These are phyloP conservation scores for Drosophila merina DNA, from an alignment of 2,888 invertebrate genomes.

Conservation along the genomic window DNA sequence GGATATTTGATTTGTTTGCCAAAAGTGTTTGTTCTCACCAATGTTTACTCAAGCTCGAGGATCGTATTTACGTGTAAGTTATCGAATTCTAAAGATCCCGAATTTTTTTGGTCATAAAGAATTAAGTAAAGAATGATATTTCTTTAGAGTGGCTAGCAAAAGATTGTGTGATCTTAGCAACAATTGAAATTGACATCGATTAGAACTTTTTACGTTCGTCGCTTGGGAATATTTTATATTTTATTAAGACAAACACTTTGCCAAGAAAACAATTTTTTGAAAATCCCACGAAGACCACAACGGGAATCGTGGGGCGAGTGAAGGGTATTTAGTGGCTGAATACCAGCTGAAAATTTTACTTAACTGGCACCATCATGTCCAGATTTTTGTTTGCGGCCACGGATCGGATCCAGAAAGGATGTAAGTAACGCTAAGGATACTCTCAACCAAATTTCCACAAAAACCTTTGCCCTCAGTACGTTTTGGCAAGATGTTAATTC, in stretches of 20 bases:
- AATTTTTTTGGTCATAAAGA: too few relatives aligned
- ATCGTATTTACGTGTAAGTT: not conserved
- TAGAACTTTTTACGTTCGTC: slow-evolving; percentile 18
- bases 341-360: not conserved
- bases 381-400: slow-evolving; percentile 14
- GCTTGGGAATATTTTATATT: slow-evolving; percentile 26
- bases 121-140: too few relatives aligned
- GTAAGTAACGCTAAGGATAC: slow-evolving; percentile 8
- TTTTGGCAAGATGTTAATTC: slow-evolving; percentile 24
- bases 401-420: slow-evolving; percentile 23
- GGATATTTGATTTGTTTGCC: not conserved
- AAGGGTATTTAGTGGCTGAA: not conserved
- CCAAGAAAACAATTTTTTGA: not conserved
- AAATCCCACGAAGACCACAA: not conserved
- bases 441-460: not conserved
- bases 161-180: not conserved
- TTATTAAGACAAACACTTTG: slow-evolving; percentile 24
- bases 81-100: too few relatives aligned
- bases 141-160: not conserved
- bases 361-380: slow-evolving; percentile 15
- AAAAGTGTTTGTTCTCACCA: not conserved
- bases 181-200: slow-evolving; percentile 12
- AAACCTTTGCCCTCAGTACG: not conserved
- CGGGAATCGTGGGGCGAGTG: slow-evolving; percentile 1
- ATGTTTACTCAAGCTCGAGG: not conserved